These are phyloP conservation scores for Sitodiplosis mosellana DNA, from an alignment of 1,140 invertebrate species.

Conservation along the genomic window DNA sequence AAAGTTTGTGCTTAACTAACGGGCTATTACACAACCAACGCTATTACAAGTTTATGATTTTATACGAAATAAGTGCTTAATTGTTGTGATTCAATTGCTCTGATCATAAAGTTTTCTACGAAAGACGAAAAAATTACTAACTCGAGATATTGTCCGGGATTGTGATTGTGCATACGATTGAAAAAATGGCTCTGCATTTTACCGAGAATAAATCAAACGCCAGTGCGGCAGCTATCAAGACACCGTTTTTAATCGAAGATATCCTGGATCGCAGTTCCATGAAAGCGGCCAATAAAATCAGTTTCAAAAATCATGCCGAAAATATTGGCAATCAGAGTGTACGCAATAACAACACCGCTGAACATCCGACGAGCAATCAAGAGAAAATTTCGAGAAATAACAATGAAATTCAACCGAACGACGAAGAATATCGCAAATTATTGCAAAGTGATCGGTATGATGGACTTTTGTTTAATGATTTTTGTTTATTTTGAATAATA, in stretches of 20 bases:
- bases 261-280: slow-evolving; percentile 22
- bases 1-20: no score
- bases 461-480: no score
- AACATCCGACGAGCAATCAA: not conserved
- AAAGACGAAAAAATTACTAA: no score
- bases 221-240: slow-evolving; percentile 14
- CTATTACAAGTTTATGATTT: no score
- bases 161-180: no score
- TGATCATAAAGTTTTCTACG: no score
- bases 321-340: not conserved
- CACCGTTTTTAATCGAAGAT: slow-evolving; percentile 24
- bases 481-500: no score
- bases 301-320: slow-evolving; percentile 4
- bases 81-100: no score
- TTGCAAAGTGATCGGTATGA: slow-evolving; percentile 17
- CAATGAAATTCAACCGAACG: not conserved
- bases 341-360: not conserved
- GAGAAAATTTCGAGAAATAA: not conserved
- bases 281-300: slow-evolving; percentile 12
- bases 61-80: no score
- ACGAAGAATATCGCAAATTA: slow-evolving; percentile 9
- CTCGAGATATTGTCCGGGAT: no score
- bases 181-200: not conserved
- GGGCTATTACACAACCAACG: no score
- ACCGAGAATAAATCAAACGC: slow-evolving; percentile 1